phyloP scores from a whole-genome alignment of 2,888 invertebrate species.

The Allygus modestus region DNA sequence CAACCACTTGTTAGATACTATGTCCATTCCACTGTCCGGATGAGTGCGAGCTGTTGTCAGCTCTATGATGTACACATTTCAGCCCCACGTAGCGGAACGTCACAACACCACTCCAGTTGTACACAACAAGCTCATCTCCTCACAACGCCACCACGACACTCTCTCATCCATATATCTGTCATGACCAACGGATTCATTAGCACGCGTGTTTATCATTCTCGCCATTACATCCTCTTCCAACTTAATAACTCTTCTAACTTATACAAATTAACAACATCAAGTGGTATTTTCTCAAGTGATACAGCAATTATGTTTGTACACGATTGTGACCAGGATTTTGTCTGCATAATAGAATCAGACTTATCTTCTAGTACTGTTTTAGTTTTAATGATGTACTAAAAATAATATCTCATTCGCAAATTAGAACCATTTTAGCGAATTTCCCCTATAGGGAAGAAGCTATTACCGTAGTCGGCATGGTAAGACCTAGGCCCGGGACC shows the following conservation, averaged over 20 bases:
- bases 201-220: slow-evolving; percentile 7
- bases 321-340: neutral
- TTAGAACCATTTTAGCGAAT: too few species aligned
- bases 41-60: too few species aligned
- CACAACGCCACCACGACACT: neutral
- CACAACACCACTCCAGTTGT: neutral
- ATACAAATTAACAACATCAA: neutral
- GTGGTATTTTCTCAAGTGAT: neutral
- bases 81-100: neutral
- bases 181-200: slow-evolving; percentile 4
- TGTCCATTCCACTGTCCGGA: too few species aligned
- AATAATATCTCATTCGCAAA: too few species aligned
- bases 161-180: neutral
- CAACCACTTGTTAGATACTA: too few species aligned
- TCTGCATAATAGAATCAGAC: too few species aligned
- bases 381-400: too few species aligned
- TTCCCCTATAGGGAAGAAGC: too few species aligned
- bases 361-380: too few species aligned
- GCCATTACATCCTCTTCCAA: neutral
- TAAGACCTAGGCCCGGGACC: too few species aligned
- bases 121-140: neutral
- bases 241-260: neutral
- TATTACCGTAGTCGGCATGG: too few species aligned
- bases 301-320: neutral
- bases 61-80: too few species aligned